Evolutionary conservation across 2,797 vertebrate genomes (phyloP).

Genomic region (Valencia hispanica): DNA sequence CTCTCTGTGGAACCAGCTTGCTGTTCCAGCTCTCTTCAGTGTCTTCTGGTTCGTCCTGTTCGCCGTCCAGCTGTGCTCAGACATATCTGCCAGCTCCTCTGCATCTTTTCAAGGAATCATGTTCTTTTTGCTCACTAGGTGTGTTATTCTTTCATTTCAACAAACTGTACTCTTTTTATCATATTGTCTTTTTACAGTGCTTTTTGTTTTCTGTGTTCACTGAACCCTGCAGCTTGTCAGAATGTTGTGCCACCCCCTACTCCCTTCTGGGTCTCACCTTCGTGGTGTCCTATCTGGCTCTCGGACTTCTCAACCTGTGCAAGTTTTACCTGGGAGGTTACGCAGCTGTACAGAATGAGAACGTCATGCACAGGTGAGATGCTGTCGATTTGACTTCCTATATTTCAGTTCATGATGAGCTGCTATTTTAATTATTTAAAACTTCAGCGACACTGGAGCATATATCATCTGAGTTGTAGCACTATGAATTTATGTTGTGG

Average conservation of each 20-base stretch:
- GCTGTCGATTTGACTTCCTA: not conserved
- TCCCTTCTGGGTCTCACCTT: slow-evolving; percentile 89
- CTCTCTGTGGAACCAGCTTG: slow-evolving; percentile 87
- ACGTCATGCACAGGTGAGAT: slow-evolving; percentile 90
- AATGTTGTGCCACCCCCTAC: slow-evolving; percentile 89
- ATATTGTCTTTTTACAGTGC: not conserved
- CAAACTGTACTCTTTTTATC: not conserved
- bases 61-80: slow-evolving; percentile 78
- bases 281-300: slow-evolving; percentile 87
- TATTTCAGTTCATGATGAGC: not conserved
- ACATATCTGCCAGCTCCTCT: slow-evolving; percentile 61
- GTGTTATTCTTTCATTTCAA: not conserved
- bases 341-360: slow-evolving; percentile 84
- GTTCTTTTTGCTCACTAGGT: slow-evolving; percentile 88
- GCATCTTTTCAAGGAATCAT: slow-evolving; percentile 81
- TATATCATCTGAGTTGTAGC: too few relatives aligned
- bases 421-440: too few relatives aligned
- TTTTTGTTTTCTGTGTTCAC: not conserved
- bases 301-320: slow-evolving; percentile 87
- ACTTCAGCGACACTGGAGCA: not conserved
- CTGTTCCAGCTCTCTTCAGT: slow-evolving; percentile 86
- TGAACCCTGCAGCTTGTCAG: slow-evolving; percentile 79
- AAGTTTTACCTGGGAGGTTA: slow-evolving; percentile 88
- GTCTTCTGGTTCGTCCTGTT: slow-evolving; percentile 89
- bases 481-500: not conserved